phyloP scores from a whole-genome alignment of 2,113 vertebrate species.

The Emydura subglobosa region DNA sequence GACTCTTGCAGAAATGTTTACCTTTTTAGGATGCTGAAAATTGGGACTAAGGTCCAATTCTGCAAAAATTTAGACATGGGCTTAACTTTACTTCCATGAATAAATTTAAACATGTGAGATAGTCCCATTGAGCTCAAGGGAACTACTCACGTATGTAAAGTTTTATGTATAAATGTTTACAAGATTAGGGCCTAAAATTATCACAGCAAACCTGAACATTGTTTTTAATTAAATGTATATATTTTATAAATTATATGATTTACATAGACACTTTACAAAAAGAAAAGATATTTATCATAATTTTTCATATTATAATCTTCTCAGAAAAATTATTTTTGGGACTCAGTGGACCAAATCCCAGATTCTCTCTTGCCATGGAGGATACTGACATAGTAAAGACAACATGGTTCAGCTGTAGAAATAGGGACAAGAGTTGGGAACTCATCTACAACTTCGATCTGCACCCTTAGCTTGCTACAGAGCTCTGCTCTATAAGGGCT shows the following conservation, averaged over 20 bases:
- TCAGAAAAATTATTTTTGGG: rapidly evolving
- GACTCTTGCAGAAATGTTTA: background rate
- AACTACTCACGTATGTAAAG: rapidly evolving
- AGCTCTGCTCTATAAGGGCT: background rate
- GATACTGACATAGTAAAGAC: background rate
- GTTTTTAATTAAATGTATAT: background rate
- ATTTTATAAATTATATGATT: background rate
- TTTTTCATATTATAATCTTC: background rate
- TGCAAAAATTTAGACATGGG: background rate
- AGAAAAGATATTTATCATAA: background rate
- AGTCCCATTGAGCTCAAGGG: background rate
- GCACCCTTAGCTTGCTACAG: background rate
- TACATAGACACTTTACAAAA: background rate
- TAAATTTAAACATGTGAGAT: background rate
- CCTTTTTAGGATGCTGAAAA: background rate
- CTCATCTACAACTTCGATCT: background rate
- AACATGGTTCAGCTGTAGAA: background rate
- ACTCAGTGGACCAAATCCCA: background rate
- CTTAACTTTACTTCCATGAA: background rate
- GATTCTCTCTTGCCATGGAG: background rate
- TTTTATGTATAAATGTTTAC: background rate
- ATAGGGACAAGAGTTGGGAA: background rate
- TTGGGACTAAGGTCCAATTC: background rate
- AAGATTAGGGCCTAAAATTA: background rate
- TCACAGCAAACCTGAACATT: background rate